Evolutionary conservation across 2,797 vertebrate genomes (phyloP).

Genomic region (Myiothlypis coronata): DNA sequence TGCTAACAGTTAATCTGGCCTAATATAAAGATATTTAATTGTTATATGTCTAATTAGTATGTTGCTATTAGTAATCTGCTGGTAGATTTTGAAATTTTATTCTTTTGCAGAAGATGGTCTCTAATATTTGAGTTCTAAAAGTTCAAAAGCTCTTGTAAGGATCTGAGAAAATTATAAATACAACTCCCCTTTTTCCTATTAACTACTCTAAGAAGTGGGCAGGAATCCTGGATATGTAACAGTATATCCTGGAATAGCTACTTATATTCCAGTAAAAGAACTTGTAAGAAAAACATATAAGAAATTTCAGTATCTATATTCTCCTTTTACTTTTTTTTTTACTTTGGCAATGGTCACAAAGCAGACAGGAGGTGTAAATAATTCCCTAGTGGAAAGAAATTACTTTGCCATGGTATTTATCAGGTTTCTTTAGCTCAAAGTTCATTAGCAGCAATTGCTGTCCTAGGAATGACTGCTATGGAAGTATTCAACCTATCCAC

Average conservation of each 20-base stretch:
- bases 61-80: neutral
- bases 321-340: neutral
- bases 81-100: neutral
- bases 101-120: neutral
- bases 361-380: neutral
- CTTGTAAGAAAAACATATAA: neutral
- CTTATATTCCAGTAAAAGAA: neutral
- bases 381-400: neutral
- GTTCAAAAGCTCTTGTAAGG: neutral
- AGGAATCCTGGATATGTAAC: neutral
- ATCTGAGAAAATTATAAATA: neutral
- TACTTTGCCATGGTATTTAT: neutral
- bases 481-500: neutral
- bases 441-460: neutral
- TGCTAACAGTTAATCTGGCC: neutral
- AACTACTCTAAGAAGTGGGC: neutral
- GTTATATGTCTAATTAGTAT: neutral
- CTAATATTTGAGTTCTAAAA: neutral
- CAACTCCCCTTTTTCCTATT: neutral
- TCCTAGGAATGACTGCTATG: neutral
- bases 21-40: neutral
- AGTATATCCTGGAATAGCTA: neutral
- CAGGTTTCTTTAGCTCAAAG: neutral
- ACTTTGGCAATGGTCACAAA: neutral
- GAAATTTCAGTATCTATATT: neutral